These are phyloP conservation scores for Hylyphantes graminicola DNA, from an alignment of 1,140 invertebrate genomes.

Conservation along the genomic window DNA sequence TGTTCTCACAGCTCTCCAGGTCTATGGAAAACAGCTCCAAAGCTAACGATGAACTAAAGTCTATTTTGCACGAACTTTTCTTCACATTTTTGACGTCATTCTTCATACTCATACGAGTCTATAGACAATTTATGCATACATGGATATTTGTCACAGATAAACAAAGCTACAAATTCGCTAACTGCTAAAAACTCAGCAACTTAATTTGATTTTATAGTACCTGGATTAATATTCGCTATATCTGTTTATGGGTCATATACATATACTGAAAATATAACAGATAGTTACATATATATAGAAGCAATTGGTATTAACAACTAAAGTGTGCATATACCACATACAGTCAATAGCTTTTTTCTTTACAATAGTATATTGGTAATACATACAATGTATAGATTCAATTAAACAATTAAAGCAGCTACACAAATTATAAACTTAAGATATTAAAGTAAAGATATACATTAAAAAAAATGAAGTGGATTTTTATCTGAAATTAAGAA, in stretches of 20 bases:
- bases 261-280: slow-evolving; percentile 31
- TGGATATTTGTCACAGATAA: slow-evolving; percentile 47
- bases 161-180: slow-evolving; percentile 50
- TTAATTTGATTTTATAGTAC: slow-evolving; percentile 17
- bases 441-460: too few relatives aligned
- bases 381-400: too few relatives aligned
- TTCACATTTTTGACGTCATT: slow-evolving; percentile 35
- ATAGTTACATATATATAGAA: slow-evolving; percentile 18
- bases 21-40: slow-evolving; percentile 48
- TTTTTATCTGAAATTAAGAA: too few relatives aligned
- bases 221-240: slow-evolving; percentile 19
- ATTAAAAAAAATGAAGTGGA: too few relatives aligned
- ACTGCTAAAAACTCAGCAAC: slow-evolving; percentile 50
- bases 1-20: slow-evolving; percentile 27
- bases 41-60: slow-evolving; percentile 44
- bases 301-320: too few relatives aligned
- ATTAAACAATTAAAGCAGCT: too few relatives aligned
- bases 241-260: slow-evolving; percentile 11
- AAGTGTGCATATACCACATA: too few relatives aligned
- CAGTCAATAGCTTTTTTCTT: too few relatives aligned
- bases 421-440: too few relatives aligned
- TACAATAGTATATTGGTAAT: too few relatives aligned
- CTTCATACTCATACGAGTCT: slow-evolving; percentile 37
- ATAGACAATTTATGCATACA: slow-evolving; percentile 54
- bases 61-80: slow-evolving; percentile 38